These are phyloP conservation scores for Sternarchorhynchus goeldii DNA, from an alignment of 2,797 vertebrate species.

Conservation along the genomic window DNA sequence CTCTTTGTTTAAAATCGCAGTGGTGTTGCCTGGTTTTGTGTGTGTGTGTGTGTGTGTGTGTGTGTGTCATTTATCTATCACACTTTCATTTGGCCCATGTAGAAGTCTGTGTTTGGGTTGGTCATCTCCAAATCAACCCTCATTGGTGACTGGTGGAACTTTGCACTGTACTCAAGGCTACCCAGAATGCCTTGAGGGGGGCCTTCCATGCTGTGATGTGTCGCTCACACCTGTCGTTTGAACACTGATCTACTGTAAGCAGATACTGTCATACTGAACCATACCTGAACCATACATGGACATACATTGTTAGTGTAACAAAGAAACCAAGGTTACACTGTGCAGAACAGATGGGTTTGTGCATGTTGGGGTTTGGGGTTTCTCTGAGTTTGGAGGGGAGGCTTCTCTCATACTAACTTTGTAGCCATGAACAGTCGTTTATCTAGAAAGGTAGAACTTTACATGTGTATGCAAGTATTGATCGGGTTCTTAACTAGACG, in stretches of 20 bases:
- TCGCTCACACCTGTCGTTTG: background rate
- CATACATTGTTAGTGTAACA: background rate
- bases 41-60: conserved; percentile 3
- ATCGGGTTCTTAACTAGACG: too few relatives aligned
- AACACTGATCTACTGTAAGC: background rate
- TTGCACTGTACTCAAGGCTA: conserved; percentile 59
- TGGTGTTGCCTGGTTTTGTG: conserved; percentile 3
- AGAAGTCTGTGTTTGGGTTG: background rate
- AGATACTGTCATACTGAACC: conserved; percentile 22
- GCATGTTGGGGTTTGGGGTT: too few relatives aligned
- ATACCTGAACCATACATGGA: conserved; percentile 39
- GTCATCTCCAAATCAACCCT: conserved; percentile 24
- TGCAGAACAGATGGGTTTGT: too few relatives aligned
- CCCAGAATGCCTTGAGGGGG: conserved; percentile 21
- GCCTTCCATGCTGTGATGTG: conserved; percentile 28
- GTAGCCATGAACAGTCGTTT: background rate
- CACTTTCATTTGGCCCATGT: background rate
- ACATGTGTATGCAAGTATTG: too few relatives aligned
- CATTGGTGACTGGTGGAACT: conserved; percentile 60
- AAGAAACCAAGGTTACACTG: background rate
- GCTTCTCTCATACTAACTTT: too few relatives aligned
- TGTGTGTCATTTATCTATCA: conserved; percentile 14
- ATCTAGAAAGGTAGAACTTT: background rate
- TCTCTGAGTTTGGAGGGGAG: too few relatives aligned
- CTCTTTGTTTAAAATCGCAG: background rate